Percentiles rank a stretch among this genome's conserved stretches.
Evolutionary conservation across 2,113 vertebrate species (phyloP).

Genomic region (Raja brachyura): DNA sequence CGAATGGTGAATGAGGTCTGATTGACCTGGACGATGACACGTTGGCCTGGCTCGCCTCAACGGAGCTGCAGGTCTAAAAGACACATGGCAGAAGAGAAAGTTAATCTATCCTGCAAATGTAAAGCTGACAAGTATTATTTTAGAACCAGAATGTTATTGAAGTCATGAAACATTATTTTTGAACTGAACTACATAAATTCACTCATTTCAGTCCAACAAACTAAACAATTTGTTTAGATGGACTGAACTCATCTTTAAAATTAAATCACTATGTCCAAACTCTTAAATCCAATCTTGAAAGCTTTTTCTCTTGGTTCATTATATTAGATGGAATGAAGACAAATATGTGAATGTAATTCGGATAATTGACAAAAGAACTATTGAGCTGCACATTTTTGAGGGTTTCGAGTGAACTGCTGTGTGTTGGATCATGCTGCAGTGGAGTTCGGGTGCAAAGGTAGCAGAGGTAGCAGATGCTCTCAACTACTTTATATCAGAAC

Average conservation of each 20-base stretch:
- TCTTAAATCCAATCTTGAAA: constrained; percentile 4
- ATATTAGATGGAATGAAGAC: neutral
- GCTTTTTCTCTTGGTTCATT: neutral
- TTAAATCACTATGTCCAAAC: neutral
- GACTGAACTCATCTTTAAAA: neutral
- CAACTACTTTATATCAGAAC: neutral
- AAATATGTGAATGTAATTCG: neutral
- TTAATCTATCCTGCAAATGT: too few species aligned
- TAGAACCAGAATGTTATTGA: neutral
- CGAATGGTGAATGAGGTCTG: too few species aligned
- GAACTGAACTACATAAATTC: neutral
- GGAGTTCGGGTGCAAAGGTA: too few species aligned
- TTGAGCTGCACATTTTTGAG: too few species aligned
- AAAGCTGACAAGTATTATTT: neutral
- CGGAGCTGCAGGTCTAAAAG: too few species aligned
- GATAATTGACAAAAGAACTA: too few species aligned
- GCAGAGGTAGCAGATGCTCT: neutral
- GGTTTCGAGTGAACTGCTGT: too few species aligned
- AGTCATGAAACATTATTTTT: neutral
- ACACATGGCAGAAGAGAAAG: too few species aligned
- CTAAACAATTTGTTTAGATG: neutral
- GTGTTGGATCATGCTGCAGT: too few species aligned
- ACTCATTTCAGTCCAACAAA: neutral
- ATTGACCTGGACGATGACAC: too few species aligned
- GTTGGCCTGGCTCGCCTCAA: too few species aligned